phyloP scores from a whole-genome alignment of 2,888 invertebrate genomes.

The Tiliacea citrago region DNA sequence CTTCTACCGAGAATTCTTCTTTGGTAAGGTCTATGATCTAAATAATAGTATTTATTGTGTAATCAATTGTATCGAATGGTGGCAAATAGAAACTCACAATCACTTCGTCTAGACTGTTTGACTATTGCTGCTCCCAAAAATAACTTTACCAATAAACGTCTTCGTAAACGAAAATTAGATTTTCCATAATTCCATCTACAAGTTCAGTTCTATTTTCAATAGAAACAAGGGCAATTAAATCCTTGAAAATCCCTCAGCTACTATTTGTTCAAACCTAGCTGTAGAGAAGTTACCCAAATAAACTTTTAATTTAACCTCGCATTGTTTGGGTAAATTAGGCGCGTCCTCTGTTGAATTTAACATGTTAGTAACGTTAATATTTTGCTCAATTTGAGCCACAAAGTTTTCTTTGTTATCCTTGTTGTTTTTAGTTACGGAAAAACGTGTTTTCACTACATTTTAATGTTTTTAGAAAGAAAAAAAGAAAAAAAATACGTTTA shows the following conservation, averaged over 20 bases:
- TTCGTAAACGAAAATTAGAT: background rate
- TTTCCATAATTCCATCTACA: slow-evolving; percentile 5
- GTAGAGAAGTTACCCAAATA: slow-evolving; percentile 24
- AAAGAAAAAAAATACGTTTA: no score
- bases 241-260: slow-evolving; percentile 12
- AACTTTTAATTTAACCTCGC: slow-evolving; percentile 50
- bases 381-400: slow-evolving; percentile 31
- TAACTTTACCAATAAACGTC: background rate
- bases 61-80: background rate
- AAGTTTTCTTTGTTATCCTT: slow-evolving; percentile 12
- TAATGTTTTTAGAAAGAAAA: background rate
- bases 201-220: slow-evolving; percentile 4
- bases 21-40: background rate
- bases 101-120: background rate
- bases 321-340: slow-evolving; percentile 53
- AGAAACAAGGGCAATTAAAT: slow-evolving; percentile 4
- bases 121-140: background rate
- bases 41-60: background rate
- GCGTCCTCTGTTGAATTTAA: slow-evolving; percentile 41
- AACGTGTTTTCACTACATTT: slow-evolving; percentile 1
- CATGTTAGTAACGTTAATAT: slow-evolving; percentile 47
- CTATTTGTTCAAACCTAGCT: slow-evolving; percentile 7
- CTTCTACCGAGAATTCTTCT: background rate
- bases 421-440: slow-evolving; percentile 19
- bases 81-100: background rate